These are phyloP conservation scores for Actinostola sp. DNA, from an alignment of 92 coral and sea anemone species.

Conservation along the genomic window DNA sequence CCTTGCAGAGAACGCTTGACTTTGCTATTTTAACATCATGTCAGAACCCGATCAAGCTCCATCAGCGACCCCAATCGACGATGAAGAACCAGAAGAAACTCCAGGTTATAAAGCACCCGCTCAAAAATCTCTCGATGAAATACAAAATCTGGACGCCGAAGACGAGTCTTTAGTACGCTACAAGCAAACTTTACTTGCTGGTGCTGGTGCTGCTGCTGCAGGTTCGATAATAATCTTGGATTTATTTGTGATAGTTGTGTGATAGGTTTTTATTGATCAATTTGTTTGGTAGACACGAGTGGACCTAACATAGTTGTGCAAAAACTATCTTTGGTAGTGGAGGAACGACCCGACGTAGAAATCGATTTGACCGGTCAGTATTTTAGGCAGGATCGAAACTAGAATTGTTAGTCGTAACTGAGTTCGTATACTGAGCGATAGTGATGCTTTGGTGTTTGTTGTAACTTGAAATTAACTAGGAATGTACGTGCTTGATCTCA, in stretches of 20 bases:
- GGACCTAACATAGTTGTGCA: conserved; percentile 80
- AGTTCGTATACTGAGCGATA: too few species aligned
- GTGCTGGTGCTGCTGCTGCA: conserved; percentile 15
- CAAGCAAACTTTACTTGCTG: conserved; percentile 77
- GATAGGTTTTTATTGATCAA: too few species aligned
- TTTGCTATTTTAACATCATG: conserved; percentile 13
- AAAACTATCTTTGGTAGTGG: conserved; percentile 77
- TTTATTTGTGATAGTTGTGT: not conserved
- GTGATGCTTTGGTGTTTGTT: too few species aligned
- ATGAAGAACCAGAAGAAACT: conserved; percentile 94
- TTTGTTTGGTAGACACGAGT: not conserved
- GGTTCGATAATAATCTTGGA: not conserved
- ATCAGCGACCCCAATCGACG: conserved; percentile 31
- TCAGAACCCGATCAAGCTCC: conserved; percentile 43
- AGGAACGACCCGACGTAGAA: conserved; percentile 80
- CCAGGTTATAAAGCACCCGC: conserved; percentile 98
- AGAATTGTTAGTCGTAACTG: too few species aligned
- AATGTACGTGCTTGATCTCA: too few species aligned
- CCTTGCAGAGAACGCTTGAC: conserved; percentile 12
- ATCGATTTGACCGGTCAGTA: conserved; percentile 76
- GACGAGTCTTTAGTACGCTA: conserved; percentile 88
- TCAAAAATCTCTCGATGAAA: conserved; percentile 80
- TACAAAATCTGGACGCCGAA: conserved; percentile 75
- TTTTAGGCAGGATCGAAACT: too few species aligned
- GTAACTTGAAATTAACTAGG: too few species aligned